Conservation (phyloP, 2,797 vertebrate species). For the Argyrosomus regius region DNA sequence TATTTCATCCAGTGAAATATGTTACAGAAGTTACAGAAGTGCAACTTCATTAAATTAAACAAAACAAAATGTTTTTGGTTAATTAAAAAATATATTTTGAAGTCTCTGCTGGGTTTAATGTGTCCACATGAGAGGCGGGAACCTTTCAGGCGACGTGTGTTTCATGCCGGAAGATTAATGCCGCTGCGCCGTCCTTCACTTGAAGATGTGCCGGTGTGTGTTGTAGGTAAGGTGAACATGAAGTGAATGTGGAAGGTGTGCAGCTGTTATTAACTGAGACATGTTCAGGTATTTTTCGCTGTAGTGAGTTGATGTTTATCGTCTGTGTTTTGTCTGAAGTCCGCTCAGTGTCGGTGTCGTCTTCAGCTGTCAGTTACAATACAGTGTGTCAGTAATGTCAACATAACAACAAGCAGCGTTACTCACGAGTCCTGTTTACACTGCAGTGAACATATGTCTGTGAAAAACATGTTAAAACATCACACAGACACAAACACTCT, state of each 20-base stretch:
- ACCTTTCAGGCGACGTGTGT: slow-evolving; percentile 24
- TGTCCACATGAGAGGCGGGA: slow-evolving; percentile 16
- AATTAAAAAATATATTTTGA: background rate
- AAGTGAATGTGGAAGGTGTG: too few relatives aligned
- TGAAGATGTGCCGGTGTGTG: slow-evolving; percentile 29
- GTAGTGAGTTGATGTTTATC: background rate
- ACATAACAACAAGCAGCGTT: background rate
- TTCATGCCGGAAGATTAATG: slow-evolving; percentile 55
- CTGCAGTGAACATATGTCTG: background rate
- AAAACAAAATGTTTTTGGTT: background rate
- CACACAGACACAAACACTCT: too few relatives aligned
- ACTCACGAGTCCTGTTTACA: too few relatives aligned
- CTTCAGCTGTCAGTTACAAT: background rate
- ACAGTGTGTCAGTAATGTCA: background rate
- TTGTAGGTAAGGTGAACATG: slow-evolving; percentile 56
- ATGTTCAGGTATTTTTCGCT: fast-evolving
- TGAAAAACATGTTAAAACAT: background rate
- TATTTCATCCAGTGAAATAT: background rate
- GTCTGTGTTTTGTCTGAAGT: background rate
- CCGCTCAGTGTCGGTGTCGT: background rate
- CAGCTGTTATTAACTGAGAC: background rate
- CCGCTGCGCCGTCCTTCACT: slow-evolving; percentile 62
- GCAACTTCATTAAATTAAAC: background rate
- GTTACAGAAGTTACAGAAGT: background rate
- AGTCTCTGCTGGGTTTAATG: background rate